Percentiles rank a stretch among this genome's conserved stretches.
Conservation (phyloP, 2,888 invertebrate species). For the Erebia aethiops region DNA sequence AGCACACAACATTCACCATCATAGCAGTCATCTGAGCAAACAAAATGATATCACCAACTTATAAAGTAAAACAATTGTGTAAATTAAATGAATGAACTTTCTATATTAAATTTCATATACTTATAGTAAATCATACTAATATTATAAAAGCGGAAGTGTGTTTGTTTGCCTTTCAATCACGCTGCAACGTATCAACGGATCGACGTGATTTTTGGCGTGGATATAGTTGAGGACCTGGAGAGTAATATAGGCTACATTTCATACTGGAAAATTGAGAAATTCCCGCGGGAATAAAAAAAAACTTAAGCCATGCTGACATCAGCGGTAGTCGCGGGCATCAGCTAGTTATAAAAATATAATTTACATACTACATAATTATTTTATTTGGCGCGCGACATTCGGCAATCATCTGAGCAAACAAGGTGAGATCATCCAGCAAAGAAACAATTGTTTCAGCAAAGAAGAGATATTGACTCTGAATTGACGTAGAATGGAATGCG, state of each 20-base stretch:
- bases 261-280: no score
- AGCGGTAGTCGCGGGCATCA: no score
- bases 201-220: no score
- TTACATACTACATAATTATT: not conserved
- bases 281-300: no score
- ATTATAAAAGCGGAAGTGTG: no score
- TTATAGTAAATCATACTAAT: no score
- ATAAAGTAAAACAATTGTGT: not conserved
- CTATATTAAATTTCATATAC: not conserved
- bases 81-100: not conserved
- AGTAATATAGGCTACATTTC: no score
- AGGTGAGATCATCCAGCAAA: conserved; percentile 61
- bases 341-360: no score
- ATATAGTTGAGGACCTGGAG: no score
- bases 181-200: no score
- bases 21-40: conserved; percentile 13
- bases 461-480: conserved; percentile 6
- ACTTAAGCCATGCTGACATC: no score
- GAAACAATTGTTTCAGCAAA: conserved; percentile 31
- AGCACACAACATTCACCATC: not conserved
- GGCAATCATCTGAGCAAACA: conserved; percentile 67
- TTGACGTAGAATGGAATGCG: conserved; percentile 15
- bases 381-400: conserved; percentile 31
- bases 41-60: conserved; percentile 1
- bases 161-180: no score